A percentile compares a stretch with the other conserved stretches of the same genome.
Evolutionary conservation across 1,140 invertebrate genomes (phyloP).

Genomic region (Cecropterus lyciades): DNA sequence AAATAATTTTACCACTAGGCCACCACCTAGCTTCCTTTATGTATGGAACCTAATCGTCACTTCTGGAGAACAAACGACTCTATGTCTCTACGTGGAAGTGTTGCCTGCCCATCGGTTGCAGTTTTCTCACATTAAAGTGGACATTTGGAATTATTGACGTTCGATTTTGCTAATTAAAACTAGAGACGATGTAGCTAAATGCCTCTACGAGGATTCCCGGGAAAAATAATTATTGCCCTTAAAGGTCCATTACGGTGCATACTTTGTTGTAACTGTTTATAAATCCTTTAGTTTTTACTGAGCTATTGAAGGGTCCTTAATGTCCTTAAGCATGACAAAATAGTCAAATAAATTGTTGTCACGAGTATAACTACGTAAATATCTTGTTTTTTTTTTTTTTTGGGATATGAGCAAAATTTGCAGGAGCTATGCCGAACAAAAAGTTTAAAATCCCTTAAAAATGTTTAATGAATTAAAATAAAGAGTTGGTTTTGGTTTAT

Average conservation of each 20-base stretch:
- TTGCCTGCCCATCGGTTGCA: constrained; percentile 40
- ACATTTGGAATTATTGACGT: constrained; percentile 62
- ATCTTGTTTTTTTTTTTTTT: no score
- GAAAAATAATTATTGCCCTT: constrained; percentile 40
- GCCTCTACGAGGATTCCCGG: constrained; percentile 21
- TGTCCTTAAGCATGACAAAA: neutral
- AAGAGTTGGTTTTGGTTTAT: no score
- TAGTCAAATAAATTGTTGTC: neutral
- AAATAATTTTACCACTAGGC: no score
- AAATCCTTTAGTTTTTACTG: constrained; percentile 19
- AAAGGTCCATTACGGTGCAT: constrained; percentile 24
- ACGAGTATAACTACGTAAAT: no score
- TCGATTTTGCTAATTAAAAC: constrained; percentile 66
- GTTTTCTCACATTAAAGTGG: constrained; percentile 65
- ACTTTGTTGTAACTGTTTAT: constrained; percentile 18
- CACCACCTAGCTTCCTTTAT: no score
- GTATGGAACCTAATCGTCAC: no score
- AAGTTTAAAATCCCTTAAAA: no score
- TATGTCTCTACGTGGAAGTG: constrained; percentile 58
- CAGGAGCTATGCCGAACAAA: no score
- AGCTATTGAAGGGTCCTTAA: neutral
- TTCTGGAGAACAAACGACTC: constrained; percentile 40
- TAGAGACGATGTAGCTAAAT: constrained; percentile 39
- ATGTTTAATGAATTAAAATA: no score
- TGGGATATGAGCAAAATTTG: no score